Evolutionary conservation across 2,797 vertebrate genomes (phyloP).

Genomic region (Varecia variegata): DNA sequence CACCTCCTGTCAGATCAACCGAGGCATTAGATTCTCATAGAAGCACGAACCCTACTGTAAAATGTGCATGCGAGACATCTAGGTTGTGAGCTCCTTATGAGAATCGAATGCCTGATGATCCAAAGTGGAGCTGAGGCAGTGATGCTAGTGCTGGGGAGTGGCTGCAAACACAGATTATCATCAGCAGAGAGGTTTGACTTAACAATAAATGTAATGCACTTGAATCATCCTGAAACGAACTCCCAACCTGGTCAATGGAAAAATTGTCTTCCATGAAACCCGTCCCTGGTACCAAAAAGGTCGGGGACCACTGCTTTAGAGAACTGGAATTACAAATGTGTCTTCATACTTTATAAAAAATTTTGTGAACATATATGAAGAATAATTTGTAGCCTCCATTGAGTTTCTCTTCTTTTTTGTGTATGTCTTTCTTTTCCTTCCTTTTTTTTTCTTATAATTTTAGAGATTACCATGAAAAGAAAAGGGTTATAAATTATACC

Average conservation of each 20-base stretch:
- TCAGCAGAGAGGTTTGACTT: too few relatives aligned
- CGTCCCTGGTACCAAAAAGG: too few relatives aligned
- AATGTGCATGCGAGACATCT: too few relatives aligned
- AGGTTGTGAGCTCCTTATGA: too few relatives aligned
- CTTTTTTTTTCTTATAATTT: neutral
- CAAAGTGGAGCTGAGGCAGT: too few relatives aligned
- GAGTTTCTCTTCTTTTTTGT: neutral
- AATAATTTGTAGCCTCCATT: neutral
- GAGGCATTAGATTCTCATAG: neutral
- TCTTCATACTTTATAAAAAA: neutral
- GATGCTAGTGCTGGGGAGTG: too few relatives aligned
- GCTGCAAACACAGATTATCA: too few relatives aligned
- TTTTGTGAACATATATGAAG: neutral
- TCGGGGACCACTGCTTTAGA: neutral
- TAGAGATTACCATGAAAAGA: neutral
- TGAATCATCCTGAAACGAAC: too few relatives aligned
- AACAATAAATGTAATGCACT: too few relatives aligned
- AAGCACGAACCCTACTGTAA: neutral
- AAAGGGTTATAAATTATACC: neutral
- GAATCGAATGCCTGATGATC: neutral
- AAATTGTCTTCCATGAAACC: too few relatives aligned
- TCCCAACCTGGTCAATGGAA: too few relatives aligned
- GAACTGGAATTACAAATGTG: neutral
- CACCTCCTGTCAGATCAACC: neutral
- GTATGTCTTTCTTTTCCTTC: neutral